Conservation (phyloP, 2,797 vertebrate species). For the Hirundo rustica region DNA sequence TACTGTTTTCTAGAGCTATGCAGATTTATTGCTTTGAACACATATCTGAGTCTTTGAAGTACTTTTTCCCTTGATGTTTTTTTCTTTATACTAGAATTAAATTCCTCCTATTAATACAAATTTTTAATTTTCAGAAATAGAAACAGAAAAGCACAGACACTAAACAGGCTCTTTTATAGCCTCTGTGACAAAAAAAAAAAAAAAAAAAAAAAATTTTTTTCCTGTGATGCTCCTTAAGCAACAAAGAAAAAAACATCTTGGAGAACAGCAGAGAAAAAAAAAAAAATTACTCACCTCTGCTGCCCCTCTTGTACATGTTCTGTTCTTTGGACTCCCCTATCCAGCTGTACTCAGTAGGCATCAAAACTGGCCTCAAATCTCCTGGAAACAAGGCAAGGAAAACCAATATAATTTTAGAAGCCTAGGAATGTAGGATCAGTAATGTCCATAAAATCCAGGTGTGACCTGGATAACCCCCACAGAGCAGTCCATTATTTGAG, state of each 20-base stretch:
- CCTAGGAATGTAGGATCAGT: not conserved
- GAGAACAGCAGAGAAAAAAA: not conserved
- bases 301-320: conserved; percentile 87
- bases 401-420: conserved; percentile 11
- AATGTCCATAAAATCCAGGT: not conserved
- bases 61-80: not conserved
- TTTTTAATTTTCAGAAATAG: not conserved
- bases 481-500: not conserved
- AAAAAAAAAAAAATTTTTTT: not conserved
- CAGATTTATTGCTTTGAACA: not conserved
- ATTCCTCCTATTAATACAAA: not conserved
- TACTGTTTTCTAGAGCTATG: not conserved
- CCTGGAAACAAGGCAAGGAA: conserved; percentile 77
- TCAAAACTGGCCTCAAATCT: conserved; percentile 89
- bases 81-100: not conserved
- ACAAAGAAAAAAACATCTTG: not conserved
- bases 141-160: not conserved
- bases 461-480: not conserved
- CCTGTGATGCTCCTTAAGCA: not conserved
- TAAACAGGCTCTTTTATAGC: not conserved
- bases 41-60: not conserved
- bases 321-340: conserved; percentile 88
- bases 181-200: not conserved
- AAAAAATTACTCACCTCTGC: conserved; percentile 82
- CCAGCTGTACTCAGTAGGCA: conserved; percentile 87